Evolutionary conservation across 2,113 vertebrate genomes (phyloP).

Genomic region (Recurvirostra avosetta): DNA sequence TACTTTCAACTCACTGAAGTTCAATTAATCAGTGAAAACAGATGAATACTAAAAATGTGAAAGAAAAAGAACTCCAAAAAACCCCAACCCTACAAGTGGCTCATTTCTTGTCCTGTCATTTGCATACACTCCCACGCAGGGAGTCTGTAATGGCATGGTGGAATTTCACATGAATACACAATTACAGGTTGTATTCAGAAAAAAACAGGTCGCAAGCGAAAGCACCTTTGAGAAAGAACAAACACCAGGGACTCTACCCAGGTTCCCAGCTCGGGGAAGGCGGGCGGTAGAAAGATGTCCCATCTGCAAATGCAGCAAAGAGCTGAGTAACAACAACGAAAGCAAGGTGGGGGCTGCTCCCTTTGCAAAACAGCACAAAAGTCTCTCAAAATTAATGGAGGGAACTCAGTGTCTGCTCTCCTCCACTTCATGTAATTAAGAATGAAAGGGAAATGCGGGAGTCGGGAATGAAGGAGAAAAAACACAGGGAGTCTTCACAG

Average conservation of each 20-base stretch:
- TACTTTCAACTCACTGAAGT: background rate
- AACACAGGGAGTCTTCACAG: background rate
- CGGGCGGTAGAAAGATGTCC: background rate
- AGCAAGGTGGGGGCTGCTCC: background rate
- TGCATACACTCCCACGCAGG: background rate
- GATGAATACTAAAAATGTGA: rapidly evolving
- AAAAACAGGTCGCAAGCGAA: constrained; percentile 4
- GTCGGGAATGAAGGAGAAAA: background rate
- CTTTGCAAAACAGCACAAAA: background rate
- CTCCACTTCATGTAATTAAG: background rate
- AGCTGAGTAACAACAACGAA: background rate
- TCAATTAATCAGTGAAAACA: background rate
- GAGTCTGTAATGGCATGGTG: background rate
- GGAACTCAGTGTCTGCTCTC: background rate
- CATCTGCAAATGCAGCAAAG: background rate
- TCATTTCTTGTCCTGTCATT: background rate
- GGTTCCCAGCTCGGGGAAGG: background rate
- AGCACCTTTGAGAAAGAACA: background rate
- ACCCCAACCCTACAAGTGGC: background rate
- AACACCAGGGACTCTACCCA: background rate
- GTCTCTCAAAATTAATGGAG: background rate
- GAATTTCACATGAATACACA: constrained; percentile 32
- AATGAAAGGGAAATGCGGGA: background rate
- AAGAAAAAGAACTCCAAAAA: background rate
- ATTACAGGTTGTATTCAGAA: background rate